Base-by-base conservation (phyloP, 2,113 vertebrate genomes). In the Coryphaenoides rupestris region DNA sequence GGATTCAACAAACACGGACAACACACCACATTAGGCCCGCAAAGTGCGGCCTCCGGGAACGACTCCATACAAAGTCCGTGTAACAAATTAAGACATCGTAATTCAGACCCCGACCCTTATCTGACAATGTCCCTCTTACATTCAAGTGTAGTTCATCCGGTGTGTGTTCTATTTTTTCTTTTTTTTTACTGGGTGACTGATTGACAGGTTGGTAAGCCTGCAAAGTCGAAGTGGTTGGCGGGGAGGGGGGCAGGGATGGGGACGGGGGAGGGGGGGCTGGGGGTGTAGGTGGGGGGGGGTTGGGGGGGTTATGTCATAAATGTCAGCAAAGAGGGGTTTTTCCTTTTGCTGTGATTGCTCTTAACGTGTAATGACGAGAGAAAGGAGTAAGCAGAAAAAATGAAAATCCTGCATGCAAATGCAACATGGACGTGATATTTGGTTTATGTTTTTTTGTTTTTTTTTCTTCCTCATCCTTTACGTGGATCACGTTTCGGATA, bases 71-170 rank as follows among this genome's bases (percentile, higher is more conserved):
- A 90, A 89, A 90, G 88, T 90, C 87, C 84, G 89, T 84, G 85
- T 84, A 85, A 88, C 85, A 89, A 89, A 87, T 84, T 89, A 90
- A 90, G 88, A 91, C 90, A 90, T 89, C 81, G 85, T 89, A 86
- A 80, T 85, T 88, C 81, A 77, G 80, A 85, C 82, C 87, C 83
- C 81, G 58, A 69, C 75, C 83, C 76, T 69, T 77, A 72, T 72
- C 83, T 72, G 82, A 83, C 82, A 84, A 86, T 79, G 80, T 81
- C 80, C 85, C 82, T 84, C 87, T 78, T 92, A 92, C 90, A 90
- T 92, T 90, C 89, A 91, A 89, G 84, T 86, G 83, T 81, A 87
- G 81, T 86, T 87, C 84, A 81, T 88, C 89, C 88, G 81, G 33
- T 40, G 33, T 40, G 33, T 40, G 33, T 40, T 40, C 33, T 40